Base-by-base conservation (phyloP, 2,113 vertebrate species). In the Fulica atra region DNA sequence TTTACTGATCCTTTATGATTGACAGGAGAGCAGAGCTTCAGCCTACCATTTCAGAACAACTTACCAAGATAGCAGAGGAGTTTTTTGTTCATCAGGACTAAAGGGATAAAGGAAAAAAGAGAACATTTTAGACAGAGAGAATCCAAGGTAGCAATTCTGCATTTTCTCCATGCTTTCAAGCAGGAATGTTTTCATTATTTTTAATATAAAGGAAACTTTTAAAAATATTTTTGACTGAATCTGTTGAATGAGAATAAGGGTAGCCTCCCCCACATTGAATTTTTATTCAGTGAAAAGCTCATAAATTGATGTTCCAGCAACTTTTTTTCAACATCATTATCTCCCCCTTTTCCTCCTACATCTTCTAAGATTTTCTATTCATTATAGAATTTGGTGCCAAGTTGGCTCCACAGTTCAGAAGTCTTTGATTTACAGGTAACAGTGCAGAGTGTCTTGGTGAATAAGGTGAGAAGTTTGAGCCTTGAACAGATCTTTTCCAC, bases 101-200 rank as follows among this genome's bases (percentile, higher is more conserved):
- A 64, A 72, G 33, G 54, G 70, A 83, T 48, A 48, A 92, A 81
- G 73, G 33, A 18, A 50, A 71, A 89, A 80, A 82, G 42, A 73
- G 51, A 93, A 61, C 3, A 6, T 69, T 81, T 88, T 36, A 79
- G 24, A 63, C 38, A 68, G 80, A 17, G 46, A 71, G 76, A 86
- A 95, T 79, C 57, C 57, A 81, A 86, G 59, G 38, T 76, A 86
- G 83, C 36, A 72, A 76, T 86, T 92, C 86, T 91, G 53, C 69
- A 92, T 88, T 86, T 94, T 86, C 61, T 78, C 46, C 28, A 18
- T 11, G 28, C 76, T 93, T 92, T 95, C 77, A 92, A 79, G 25
- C 35, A 26, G 40, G 73, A 84, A 90, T 79, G 57, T 93, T 86
- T 96, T 86, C 80, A 89, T 96, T 94, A 87, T 92, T 92, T 94